Percentiles rank a stretch among this genome's conserved stretches.
These are phyloP conservation scores for Falcaria lacertinaria DNA, from an alignment of 2,888 invertebrate species.

Conservation along the genomic window DNA sequence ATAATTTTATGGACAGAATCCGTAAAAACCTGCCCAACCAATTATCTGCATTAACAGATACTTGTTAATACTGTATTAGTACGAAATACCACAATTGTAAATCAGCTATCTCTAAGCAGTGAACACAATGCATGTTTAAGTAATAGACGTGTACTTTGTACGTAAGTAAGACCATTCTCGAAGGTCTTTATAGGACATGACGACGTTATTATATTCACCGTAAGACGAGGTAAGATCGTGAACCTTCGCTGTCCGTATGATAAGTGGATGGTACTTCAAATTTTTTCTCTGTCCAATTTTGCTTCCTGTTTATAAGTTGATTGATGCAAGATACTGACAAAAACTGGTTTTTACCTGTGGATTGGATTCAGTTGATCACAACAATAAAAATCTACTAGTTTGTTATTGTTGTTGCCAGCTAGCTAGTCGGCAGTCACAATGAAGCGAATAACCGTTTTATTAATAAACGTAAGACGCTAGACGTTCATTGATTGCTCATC, in stretches of 20 bases:
- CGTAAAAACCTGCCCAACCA: no score
- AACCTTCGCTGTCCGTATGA: slow-evolving; percentile 18
- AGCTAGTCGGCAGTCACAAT: no score
- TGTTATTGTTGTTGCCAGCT: background rate
- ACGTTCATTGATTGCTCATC: background rate
- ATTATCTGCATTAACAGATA: no score
- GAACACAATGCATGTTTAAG: background rate
- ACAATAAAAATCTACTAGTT: no score
- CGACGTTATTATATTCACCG: slow-evolving; percentile 15
- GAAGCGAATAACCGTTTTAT: no score
- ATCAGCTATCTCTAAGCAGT: background rate
- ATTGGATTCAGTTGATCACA: background rate
- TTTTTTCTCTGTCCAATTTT: slow-evolving; percentile 25
- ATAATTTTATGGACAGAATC: no score
- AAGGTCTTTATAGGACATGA: background rate
- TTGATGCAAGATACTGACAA: slow-evolving; percentile 41
- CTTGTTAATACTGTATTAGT: no score
- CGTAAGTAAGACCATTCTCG: background rate
- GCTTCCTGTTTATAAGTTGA: slow-evolving; percentile 48
- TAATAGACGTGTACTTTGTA: background rate
- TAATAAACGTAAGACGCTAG: background rate
- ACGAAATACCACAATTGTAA: no score
- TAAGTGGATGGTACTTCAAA: slow-evolving; percentile 11
- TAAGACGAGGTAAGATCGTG: slow-evolving; percentile 33
- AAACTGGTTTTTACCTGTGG: slow-evolving; percentile 43